Conservation (phyloP, 2,113 vertebrate genomes). For the Oryzias melastigma region DNA sequence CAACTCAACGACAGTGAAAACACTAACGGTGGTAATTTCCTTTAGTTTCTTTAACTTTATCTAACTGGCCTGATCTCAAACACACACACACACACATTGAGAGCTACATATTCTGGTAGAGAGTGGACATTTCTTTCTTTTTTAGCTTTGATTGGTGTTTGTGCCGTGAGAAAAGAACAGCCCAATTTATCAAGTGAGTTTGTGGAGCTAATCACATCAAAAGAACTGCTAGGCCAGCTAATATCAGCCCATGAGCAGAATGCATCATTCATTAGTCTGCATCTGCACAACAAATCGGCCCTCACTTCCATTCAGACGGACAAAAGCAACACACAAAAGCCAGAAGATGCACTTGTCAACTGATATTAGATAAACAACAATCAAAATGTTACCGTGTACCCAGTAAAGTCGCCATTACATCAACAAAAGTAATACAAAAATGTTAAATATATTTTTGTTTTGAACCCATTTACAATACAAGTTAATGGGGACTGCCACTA, state of each 20-base stretch:
- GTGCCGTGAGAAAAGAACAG: constrained; percentile 66
- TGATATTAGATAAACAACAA: no score
- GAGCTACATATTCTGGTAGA: constrained; percentile 24
- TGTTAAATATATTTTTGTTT: no score
- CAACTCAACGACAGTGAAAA: not conserved
- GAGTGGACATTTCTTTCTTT: constrained; percentile 52
- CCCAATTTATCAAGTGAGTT: constrained; percentile 72
- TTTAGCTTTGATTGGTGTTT: constrained; percentile 71
- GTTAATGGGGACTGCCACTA: no score
- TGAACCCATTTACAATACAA: no score
- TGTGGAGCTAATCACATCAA: constrained; percentile 75
- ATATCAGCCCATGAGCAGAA: constrained; percentile 67
- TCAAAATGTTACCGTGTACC: no score
- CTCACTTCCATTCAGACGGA: constrained; percentile 53
- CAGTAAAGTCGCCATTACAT: no score
- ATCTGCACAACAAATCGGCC: constrained; percentile 67
- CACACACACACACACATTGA: constrained; percentile 11
- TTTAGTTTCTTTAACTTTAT: not conserved
- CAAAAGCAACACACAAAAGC: constrained; percentile 44
- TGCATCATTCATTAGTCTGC: constrained; percentile 71
- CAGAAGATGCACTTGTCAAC: no score
- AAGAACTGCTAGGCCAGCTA: constrained; percentile 67
- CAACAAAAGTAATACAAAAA: no score
- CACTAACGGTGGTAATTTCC: not conserved
- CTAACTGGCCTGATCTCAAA: not conserved